Evolutionary conservation across 2,797 vertebrate genomes (phyloP).

Genomic region (Poeciliopsis infans): DNA sequence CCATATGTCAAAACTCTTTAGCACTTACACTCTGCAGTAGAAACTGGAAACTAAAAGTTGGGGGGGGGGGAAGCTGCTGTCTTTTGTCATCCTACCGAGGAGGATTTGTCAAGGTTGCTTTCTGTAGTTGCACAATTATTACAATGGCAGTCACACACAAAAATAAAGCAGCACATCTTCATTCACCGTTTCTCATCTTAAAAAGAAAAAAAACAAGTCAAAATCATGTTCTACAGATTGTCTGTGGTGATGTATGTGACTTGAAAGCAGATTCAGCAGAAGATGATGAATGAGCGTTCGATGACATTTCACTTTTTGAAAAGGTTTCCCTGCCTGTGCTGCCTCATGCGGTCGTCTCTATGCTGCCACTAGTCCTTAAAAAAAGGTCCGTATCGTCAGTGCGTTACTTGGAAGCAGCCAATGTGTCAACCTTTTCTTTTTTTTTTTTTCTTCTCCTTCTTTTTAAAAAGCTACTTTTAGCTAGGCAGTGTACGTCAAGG

Average conservation of each 20-base stretch:
- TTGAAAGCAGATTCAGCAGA: conserved; percentile 52
- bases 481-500: conserved; percentile 2
- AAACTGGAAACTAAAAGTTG: conserved; percentile 38
- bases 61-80: conserved; percentile 33
- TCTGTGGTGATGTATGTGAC: conserved; percentile 40
- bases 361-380: conserved; percentile 13
- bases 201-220: conserved; percentile 39
- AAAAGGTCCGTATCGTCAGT: conserved; percentile 20
- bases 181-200: conserved; percentile 36
- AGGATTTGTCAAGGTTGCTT: conserved; percentile 53
- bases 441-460: not conserved
- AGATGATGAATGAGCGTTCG: conserved; percentile 52
- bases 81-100: conserved; percentile 58
- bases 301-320: conserved; percentile 43
- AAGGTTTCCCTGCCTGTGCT: conserved; percentile 32
- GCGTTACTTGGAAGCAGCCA: conserved; percentile 32
- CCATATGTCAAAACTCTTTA: conserved; percentile 33
- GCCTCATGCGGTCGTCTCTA: conserved; percentile 15
- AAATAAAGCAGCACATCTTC: conserved; percentile 37
- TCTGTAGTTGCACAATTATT: conserved; percentile 70
- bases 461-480: conserved; percentile 10
- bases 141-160: conserved; percentile 61
- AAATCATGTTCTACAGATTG: conserved; percentile 53
- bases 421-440: conserved; percentile 5
- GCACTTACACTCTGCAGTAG: conserved; percentile 18